Evolutionary conservation across 2,113 vertebrate genomes (phyloP).

Genomic region (Grallaria varia): DNA sequence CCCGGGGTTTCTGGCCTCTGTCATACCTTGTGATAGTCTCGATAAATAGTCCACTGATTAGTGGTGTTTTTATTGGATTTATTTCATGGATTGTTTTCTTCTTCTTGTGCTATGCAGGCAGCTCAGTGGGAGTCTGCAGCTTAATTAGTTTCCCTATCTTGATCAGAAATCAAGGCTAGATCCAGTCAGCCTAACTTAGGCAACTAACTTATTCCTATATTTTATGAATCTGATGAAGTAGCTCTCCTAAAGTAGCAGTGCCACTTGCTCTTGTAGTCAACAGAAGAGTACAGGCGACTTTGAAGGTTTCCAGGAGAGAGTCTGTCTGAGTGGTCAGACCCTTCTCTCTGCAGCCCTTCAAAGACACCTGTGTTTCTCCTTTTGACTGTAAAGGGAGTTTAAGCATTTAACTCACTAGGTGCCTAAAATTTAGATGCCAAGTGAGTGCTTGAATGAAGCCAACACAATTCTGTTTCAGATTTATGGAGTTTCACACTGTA

Average conservation of each 20-base stretch:
- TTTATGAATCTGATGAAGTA: background rate
- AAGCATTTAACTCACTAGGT: background rate
- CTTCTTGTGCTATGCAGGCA: background rate
- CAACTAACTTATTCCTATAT: background rate
- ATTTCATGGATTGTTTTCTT: constrained; percentile 4
- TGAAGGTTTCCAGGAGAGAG: constrained; percentile 24
- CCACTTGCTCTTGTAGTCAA: background rate
- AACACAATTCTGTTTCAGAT: background rate
- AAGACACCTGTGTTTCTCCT: constrained; percentile 16
- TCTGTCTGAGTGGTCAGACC: background rate
- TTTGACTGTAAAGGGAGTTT: constrained; percentile 24
- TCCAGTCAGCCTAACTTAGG: background rate
- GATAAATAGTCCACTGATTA: constrained; percentile 34
- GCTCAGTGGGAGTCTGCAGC: background rate
- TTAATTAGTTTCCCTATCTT: constrained; percentile 25
- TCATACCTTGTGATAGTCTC: constrained; percentile 34
- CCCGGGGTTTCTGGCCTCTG: constrained; percentile 26
- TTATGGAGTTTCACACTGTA: background rate
- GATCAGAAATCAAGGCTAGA: constrained; percentile 10
- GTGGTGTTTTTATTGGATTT: constrained; percentile 33
- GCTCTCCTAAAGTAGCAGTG: background rate
- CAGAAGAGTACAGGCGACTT: background rate
- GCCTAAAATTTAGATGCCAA: constrained; percentile 3
- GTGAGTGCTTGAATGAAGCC: background rate
- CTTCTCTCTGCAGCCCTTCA: constrained; percentile 33